Conservation (phyloP, 2,888 invertebrate species). For the Scotopteryx bipunctaria region DNA sequence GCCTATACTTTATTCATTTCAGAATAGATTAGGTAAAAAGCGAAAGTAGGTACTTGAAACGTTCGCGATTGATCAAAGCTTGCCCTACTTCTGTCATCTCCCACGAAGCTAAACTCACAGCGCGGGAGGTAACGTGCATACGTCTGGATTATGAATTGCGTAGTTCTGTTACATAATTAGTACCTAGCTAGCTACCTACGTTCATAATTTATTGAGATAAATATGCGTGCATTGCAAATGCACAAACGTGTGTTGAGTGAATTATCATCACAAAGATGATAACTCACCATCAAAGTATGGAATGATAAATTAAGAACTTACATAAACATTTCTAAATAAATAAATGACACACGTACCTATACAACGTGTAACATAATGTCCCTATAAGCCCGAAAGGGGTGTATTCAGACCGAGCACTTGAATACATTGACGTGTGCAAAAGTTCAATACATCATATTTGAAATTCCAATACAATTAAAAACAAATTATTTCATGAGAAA, state of each 20-base stretch:
- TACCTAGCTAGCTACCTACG: neutral
- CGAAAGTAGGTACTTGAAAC: conserved; percentile 19
- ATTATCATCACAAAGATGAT: neutral
- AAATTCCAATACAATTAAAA: no score
- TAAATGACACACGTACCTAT: no score
- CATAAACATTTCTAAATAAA: no score
- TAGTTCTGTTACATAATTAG: conserved; percentile 7
- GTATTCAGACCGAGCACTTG: no score
- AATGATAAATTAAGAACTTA: no score
- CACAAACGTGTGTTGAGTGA: neutral
- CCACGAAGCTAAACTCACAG: conserved; percentile 24
- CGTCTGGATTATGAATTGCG: conserved; percentile 23
- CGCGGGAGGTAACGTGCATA: conserved; percentile 23
- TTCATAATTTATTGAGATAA: neutral
- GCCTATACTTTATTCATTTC: no score
- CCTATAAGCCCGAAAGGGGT: no score
- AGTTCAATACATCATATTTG: no score
- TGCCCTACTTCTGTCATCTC: conserved; percentile 35
- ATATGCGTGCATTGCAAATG: conserved; percentile 3
- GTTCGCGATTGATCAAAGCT: conserved; percentile 31
- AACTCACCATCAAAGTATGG: neutral
- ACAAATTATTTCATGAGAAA: no score
- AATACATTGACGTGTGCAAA: no score
- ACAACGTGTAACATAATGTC: no score
- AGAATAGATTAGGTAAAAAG: neutral